Evolutionary conservation across 37 sponge, comb jelly and placozoan genomes (phyloP), one percentile per base, ranked within the genome.

Genomic region (Beroe forskalii): DNA sequence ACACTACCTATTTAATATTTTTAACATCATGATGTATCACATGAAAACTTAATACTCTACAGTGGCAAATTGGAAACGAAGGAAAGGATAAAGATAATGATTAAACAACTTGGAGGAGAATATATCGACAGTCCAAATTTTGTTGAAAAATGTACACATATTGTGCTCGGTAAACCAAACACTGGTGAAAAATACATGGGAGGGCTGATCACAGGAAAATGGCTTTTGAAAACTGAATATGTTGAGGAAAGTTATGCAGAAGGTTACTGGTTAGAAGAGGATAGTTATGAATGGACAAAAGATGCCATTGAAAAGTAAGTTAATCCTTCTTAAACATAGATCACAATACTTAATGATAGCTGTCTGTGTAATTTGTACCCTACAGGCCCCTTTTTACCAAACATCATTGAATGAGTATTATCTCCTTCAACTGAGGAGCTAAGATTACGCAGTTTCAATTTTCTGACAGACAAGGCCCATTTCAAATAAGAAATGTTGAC

Each of bases 161-260:
- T 69, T 32, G 72, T 69, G 4, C 38, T 69, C 1, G 72, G 72
- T 28, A 69, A 33, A 32, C 72, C 72, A 1, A 69, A 69, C 72
- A 69, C 72, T 32, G 72, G 72, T 2, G 72, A 69, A 37, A 69
- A 69, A 37, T 69, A 69, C 39, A 69, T 69, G 72, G 72, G 72
- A 14, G 72, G 72, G 1, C 39, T 69, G 9, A 69, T 69, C 33
- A 69, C 72, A 14, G 72, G 72, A 28, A 69, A 69, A 32, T 69
- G 72, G 72, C 72, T 69, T 9, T 17, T 69, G 1, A 69, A 69
- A 32, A 69, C 72, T 35, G 72, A 69, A 9, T 69, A 69, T 69
- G 72, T 69, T 27, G 72, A 69, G 38, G 72, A 69, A 32, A 69
- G 72, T 35, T 69, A 69, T 69, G 72, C 72, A 32, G 72, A 69